phyloP scores from a whole-genome alignment of 2,888 invertebrate species.

The Sabellastarte sp. region DNA sequence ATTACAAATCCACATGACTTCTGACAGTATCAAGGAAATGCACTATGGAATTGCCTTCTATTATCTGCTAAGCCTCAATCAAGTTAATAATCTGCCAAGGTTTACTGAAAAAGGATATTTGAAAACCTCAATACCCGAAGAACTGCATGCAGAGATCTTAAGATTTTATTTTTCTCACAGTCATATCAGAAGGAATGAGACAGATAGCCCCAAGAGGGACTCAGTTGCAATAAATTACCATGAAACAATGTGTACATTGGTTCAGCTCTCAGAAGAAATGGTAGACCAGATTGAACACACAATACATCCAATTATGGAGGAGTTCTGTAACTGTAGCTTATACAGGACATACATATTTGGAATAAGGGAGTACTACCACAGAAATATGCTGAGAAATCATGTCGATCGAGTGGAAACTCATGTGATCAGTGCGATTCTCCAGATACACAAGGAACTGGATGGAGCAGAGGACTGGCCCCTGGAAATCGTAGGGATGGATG shows the following conservation, averaged over 20 bases:
- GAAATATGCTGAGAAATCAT: neutral
- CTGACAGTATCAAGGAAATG: no score
- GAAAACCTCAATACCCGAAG: neutral
- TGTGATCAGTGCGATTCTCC: neutral
- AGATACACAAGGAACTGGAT: neutral
- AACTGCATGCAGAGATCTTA: neutral
- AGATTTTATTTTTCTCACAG: neutral
- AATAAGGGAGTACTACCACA: neutral
- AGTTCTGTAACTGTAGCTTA: neutral
- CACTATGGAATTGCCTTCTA: no score
- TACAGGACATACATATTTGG: neutral
- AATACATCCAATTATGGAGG: neutral
- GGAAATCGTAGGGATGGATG: neutral
- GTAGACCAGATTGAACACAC: neutral
- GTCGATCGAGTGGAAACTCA: neutral
- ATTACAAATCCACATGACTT: no score
- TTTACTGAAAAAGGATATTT: neutral
- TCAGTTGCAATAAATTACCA: neutral
- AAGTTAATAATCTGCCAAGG: neutral
- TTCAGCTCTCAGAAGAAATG: neutral
- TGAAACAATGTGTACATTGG: neutral
- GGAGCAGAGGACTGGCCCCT: neutral
- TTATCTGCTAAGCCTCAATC: neutral
- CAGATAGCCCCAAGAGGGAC: no score
- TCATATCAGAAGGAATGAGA: no score